A percentile compares a stretch with the other conserved stretches of the same genome.
phyloP scores from a whole-genome alignment of 2,113 vertebrate genomes.

The Psilopsiagon aymara region DNA sequence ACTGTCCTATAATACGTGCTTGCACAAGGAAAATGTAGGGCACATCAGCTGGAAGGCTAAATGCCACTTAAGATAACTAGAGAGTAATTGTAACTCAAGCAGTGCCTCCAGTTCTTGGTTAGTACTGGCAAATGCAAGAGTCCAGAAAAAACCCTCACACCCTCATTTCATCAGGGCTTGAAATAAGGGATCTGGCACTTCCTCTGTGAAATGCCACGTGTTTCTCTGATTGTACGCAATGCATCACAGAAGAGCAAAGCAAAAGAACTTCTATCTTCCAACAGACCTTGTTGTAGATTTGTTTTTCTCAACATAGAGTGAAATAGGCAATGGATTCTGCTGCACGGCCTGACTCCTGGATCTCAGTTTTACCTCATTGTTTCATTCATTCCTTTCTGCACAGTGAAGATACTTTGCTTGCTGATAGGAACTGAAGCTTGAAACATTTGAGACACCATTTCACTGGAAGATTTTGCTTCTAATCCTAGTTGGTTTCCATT shows the following conservation, averaged over 20 bases:
- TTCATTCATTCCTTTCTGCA: slow-evolving; percentile 90
- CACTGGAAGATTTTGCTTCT: slow-evolving; percentile 79
- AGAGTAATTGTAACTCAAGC: background rate
- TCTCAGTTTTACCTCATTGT: slow-evolving; percentile 87
- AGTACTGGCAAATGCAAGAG: background rate
- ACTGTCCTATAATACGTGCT: background rate
- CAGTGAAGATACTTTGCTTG: slow-evolving; percentile 76
- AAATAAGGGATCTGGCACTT: background rate
- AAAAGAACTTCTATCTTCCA: background rate
- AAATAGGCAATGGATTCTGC: background rate
- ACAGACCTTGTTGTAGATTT: background rate
- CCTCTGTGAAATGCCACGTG: background rate
- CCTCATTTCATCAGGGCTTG: background rate
- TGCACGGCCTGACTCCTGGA: background rate
- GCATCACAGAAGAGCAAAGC: background rate
- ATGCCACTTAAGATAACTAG: background rate
- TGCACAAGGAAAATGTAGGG: background rate
- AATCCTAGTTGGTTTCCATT: slow-evolving; percentile 84
- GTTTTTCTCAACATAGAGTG: background rate
- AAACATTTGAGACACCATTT: slow-evolving; percentile 88
- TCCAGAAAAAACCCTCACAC: background rate
- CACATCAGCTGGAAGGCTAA: background rate
- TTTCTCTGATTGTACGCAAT: background rate
- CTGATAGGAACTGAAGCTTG: slow-evolving; percentile 73
- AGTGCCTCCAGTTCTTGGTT: background rate